Evolutionary conservation across 2,113 vertebrate genomes (phyloP).

Genomic region (Arizona elegans): DNA sequence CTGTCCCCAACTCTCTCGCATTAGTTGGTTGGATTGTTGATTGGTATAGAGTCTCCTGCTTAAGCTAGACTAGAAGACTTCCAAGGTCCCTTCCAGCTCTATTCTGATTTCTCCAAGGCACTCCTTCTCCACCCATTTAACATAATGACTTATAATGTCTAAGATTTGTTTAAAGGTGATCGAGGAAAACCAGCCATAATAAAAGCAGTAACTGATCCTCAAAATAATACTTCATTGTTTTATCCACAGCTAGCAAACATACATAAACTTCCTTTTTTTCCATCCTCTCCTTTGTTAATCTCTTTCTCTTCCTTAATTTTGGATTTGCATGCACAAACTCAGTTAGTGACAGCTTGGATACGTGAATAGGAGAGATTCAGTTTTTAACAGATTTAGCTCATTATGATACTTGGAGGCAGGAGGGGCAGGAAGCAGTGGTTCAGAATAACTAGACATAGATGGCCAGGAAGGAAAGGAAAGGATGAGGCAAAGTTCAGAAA

Average conservation of each 20-base stretch:
- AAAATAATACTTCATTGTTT: neutral
- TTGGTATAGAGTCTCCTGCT: too few relatives aligned
- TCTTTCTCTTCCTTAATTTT: conserved; percentile 24
- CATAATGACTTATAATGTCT: neutral
- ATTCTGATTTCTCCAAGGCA: neutral
- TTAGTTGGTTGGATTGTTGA: neutral
- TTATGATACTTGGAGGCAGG: neutral
- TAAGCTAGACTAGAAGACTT: neutral
- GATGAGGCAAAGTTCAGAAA: neutral
- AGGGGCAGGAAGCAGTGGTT: neutral
- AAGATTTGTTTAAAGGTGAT: neutral
- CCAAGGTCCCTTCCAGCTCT: neutral
- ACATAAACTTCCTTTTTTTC: neutral
- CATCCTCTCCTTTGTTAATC: neutral
- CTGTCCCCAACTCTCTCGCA: neutral
- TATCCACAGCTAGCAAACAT: neutral
- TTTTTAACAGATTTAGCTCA: too few relatives aligned
- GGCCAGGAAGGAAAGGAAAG: neutral
- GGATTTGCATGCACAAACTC: neutral
- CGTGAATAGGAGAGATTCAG: neutral
- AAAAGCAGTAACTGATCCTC: neutral
- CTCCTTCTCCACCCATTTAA: neutral
- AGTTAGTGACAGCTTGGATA: neutral
- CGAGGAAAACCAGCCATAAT: neutral
- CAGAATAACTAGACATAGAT: neutral